Percentiles rank a stretch among this genome's conserved stretches.
Conservation (phyloP, 2,113 vertebrate genomes). For the Gnathonemus echidnorhynchus region DNA sequence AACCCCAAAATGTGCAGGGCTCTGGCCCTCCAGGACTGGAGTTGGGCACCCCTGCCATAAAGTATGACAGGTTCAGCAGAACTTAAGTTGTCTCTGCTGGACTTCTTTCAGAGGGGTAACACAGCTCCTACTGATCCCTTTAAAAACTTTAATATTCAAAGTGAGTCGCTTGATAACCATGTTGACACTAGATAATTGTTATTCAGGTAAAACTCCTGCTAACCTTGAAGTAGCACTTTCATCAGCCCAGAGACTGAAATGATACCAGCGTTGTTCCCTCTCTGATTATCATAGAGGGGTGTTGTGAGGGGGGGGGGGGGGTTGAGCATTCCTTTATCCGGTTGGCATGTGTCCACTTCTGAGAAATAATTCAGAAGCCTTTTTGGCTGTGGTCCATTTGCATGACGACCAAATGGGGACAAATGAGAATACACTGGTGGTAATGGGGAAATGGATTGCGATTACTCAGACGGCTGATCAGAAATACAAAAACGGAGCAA, state of each 20-base stretch:
- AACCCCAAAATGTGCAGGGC: too few relatives aligned
- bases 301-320: background rate
- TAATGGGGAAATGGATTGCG: background rate
- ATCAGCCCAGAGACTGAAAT: background rate
- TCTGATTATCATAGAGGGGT: background rate
- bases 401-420: background rate
- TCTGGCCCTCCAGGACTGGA: too few relatives aligned
- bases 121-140: background rate
- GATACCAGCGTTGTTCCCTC: background rate
- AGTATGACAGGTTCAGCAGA: background rate
- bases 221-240: background rate
- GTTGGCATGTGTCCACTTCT: background rate
- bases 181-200: background rate
- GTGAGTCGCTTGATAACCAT: background rate
- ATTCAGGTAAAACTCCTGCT: background rate
- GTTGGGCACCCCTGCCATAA: background rate
- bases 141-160: background rate
- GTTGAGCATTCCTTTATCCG: background rate
- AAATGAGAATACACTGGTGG: background rate
- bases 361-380: background rate
- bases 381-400: background rate
- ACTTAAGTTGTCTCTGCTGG: background rate
- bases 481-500: background rate
- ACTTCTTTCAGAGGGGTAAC: background rate
- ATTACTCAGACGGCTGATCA: background rate